A percentile compares a stretch with the other conserved stretches of the same genome.
Evolutionary conservation across 2,888 invertebrate genomes (phyloP).

Genomic region (Torymus auratus): DNA sequence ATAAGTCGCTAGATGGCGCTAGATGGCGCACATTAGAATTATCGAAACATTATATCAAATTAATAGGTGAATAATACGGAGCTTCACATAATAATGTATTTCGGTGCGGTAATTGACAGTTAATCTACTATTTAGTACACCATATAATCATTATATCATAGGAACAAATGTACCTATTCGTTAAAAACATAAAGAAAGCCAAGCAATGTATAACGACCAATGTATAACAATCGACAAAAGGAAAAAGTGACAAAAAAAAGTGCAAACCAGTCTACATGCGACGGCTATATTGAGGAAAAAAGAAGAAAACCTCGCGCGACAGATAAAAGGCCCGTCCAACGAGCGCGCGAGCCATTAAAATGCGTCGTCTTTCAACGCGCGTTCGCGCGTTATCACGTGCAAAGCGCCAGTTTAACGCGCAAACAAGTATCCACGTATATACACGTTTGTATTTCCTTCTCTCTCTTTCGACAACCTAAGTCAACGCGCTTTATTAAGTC

Average conservation of each 20-base stretch:
- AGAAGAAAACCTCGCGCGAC: constrained; percentile 1
- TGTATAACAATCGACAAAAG: background rate
- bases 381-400: constrained; percentile 3
- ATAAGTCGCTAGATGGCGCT: too few species aligned
- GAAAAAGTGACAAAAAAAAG: constrained; percentile 19
- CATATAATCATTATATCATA: too few species aligned
- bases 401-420: constrained; percentile 18
- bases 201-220: too few species aligned
- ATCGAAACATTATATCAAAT: too few species aligned
- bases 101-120: too few species aligned
- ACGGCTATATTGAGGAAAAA: background rate
- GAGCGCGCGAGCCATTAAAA: constrained; percentile 7
- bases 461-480: constrained; percentile 7
- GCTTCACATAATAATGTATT: too few species aligned
- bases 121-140: too few species aligned
- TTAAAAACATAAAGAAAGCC: too few species aligned
- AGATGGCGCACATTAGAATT: too few species aligned
- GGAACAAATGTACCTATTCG: too few species aligned
- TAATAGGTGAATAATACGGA: too few species aligned
- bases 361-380: background rate
- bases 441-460: background rate
- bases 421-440: constrained; percentile 9
- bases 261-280: constrained; percentile 32
- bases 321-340: background rate
- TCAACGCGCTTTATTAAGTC: constrained; percentile 24